Evolutionary conservation across 2,888 invertebrate genomes (phyloP).

Genomic region (Sympetrum striolatum): DNA sequence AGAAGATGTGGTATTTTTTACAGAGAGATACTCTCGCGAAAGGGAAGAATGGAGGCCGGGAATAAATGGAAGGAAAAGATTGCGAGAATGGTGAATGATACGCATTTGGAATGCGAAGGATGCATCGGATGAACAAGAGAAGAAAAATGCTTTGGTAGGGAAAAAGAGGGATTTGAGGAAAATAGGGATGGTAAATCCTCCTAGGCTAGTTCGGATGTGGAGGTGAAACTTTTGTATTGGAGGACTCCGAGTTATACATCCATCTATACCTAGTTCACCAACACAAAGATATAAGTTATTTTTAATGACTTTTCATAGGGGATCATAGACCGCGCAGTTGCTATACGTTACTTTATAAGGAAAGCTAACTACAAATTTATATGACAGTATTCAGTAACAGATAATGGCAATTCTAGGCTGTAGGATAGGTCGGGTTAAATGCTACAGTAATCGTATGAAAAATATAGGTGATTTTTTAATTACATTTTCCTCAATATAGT

Average conservation of each 20-base stretch:
- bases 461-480: too few relatives aligned
- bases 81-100: slow-evolving; percentile 33
- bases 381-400: too few relatives aligned
- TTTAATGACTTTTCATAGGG: too few relatives aligned
- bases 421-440: too few relatives aligned
- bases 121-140: neutral
- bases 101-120: slow-evolving; percentile 26
- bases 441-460: too few relatives aligned
- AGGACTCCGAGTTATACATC: neutral
- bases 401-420: too few relatives aligned
- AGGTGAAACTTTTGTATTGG: neutral
- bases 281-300: too few relatives aligned
- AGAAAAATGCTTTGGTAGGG: neutral
- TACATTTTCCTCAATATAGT: too few relatives aligned
- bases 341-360: too few relatives aligned
- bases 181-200: neutral
- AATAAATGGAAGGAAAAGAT: slow-evolving; percentile 43
- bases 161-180: neutral
- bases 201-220: neutral
- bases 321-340: too few relatives aligned
- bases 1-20: neutral
- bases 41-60: neutral
- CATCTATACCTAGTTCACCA: too few relatives aligned
- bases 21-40: neutral
- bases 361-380: too few relatives aligned